A percentile compares a stretch with the other conserved stretches of the same genome.
These are phyloP conservation scores for Rhizoglyphus robini DNA, from an alignment of 1,140 invertebrate genomes.

Conservation along the genomic window DNA sequence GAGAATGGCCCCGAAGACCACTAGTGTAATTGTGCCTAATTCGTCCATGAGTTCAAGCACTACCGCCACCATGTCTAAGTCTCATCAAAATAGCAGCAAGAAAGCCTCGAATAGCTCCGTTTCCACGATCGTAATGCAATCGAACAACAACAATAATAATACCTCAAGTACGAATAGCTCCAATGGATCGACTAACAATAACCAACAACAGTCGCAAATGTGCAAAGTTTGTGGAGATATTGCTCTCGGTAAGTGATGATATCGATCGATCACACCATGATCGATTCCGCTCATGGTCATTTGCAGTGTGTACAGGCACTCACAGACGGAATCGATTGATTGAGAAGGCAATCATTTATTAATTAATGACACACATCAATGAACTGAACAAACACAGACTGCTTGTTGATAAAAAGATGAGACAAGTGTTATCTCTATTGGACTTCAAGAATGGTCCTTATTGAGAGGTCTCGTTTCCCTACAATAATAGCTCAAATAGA, in stretches of 20 bases:
- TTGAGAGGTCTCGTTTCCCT: no score
- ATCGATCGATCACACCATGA: no score
- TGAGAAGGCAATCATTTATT: background rate
- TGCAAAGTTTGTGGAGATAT: constrained; percentile 9
- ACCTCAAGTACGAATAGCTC: background rate
- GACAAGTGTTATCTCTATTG: no score
- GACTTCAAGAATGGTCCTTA: no score
- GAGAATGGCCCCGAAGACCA: background rate
- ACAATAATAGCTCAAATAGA: no score
- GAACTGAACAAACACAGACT: no score
- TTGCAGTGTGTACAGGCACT: background rate
- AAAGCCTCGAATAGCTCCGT: no score
- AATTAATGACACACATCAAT: no score
- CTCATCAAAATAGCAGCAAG: no score
- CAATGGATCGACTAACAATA: background rate
- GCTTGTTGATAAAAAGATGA: no score
- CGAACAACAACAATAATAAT: background rate
- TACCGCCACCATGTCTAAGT: no score
- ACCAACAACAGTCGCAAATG: background rate
- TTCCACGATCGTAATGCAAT: no score
- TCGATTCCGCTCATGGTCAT: background rate
- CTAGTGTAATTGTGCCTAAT: background rate
- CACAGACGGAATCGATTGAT: background rate
- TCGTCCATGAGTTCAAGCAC: background rate
- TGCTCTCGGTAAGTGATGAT: constrained; percentile 1